Base-by-base conservation (phyloP, 2,797 vertebrate genomes). In the Enteromius treurensis region DNA sequence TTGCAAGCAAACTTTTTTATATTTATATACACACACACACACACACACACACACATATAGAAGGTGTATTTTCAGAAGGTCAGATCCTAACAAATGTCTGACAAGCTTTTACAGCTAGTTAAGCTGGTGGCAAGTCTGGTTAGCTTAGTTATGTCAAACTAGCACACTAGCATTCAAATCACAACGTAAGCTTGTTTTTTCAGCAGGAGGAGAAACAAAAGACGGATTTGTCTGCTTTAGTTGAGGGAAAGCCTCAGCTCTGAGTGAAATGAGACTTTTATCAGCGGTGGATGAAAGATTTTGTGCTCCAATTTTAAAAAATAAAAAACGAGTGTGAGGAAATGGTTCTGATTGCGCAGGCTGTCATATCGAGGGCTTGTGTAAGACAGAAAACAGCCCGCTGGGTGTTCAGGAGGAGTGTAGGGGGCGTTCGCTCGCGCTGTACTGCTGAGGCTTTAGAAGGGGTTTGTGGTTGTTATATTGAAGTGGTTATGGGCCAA, bases 261-360 rank as follows among this genome's bases (percentile, higher is more conserved):
- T 64, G 13, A 40, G 78, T 49, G 29, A 79, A 86, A 87, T 64
- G 74, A 0, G 85, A 88, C 88, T 90, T 92, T 90, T 91, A 92
- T 88, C 89, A 88, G 81, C 76, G 60, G 76, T 73, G 86, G 85
- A 92, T 91, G 88, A 92, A 92, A 91, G 91, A 89, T 89, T 81
- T 86, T 84, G 88, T 86, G 83, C 86, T 91, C 81, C 87, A 82
- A 92, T 90, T 89, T 86, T 84, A 87, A 85, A 86, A 78, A 88
- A 90, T 88, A 42, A 87, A 82, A 86, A 86, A 86, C 80, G 86
- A 86, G 83, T 91, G 88, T 89, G 91, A 88, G 89, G 88, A 92
- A 92, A 92, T 84, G 83, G 89, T 90, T 91, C 90, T 87, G 90
- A 90, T 86, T 90, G 88, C 81, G 62, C 58, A 62, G 37, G 65